Percentiles rank a stretch among this genome's conserved stretches.
Evolutionary conservation across 23 tunicate genomes (phyloP).

Genomic region (Halocynthia aurantium): DNA sequence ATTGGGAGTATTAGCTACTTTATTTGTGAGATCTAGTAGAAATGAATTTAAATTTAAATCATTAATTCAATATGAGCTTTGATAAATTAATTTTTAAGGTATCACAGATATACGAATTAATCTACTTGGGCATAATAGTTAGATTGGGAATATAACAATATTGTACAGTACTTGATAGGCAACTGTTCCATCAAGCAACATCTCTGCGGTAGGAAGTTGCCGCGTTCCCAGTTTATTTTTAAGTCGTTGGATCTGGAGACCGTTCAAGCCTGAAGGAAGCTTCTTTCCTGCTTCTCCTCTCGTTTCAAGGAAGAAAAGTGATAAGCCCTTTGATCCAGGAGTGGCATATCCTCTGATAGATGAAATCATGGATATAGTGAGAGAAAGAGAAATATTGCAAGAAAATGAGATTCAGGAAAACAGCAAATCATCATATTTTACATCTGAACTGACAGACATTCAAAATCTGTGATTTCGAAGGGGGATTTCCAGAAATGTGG

Average conservation of each 20-base stretch:
- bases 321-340: conserved; percentile 73
- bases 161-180: conserved; percentile 40
- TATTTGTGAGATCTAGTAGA: background rate
- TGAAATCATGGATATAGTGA: background rate
- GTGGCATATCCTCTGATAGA: conserved; percentile 29
- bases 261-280: conserved; percentile 53
- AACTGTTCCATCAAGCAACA: conserved; percentile 71
- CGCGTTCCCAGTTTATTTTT: conserved; percentile 89
- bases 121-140: background rate
- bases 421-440: no score
- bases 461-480: no score
- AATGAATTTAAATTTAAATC: background rate
- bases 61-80: background rate
- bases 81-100: no score
- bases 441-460: no score
- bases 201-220: conserved; percentile 94
- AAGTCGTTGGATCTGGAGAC: conserved; percentile 58
- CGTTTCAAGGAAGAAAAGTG: conserved; percentile 80
- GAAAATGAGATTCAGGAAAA: no score
- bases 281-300: conserved; percentile 17
- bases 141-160: background rate
- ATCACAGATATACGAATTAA: no score
- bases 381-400: no score
- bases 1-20: background rate
- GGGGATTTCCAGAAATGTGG: no score